These are phyloP conservation scores for Leistus spinibarbis DNA, from an alignment of 2,888 invertebrate species.

Conservation along the genomic window DNA sequence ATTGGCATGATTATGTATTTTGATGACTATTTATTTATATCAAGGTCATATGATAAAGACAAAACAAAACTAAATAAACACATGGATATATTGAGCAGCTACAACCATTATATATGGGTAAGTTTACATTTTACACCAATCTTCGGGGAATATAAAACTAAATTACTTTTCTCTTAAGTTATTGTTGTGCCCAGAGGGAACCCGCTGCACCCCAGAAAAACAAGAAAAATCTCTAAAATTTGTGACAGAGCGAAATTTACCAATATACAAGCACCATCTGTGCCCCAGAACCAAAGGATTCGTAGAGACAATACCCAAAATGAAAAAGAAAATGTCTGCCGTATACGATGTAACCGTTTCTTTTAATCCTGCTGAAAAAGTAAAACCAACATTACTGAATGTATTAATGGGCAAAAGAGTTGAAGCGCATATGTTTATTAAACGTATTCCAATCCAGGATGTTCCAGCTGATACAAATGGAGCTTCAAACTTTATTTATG, in stretches of 20 bases:
- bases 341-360: slow-evolving; percentile 80
- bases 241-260: slow-evolving; percentile 83
- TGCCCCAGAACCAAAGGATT: slow-evolving; percentile 96
- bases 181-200: slow-evolving; percentile 90
- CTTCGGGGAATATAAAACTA: background rate
- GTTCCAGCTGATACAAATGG: slow-evolving; percentile 75
- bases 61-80: slow-evolving; percentile 80
- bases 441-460: slow-evolving; percentile 76
- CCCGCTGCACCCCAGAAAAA: slow-evolving; percentile 85
- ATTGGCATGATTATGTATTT: slow-evolving; percentile 97
- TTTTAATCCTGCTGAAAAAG: slow-evolving; percentile 66
- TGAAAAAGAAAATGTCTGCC: slow-evolving; percentile 78
- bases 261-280: slow-evolving; percentile 84
- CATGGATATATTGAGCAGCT: slow-evolving; percentile 80
- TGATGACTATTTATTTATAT: slow-evolving; percentile 91
- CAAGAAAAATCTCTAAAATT: slow-evolving; percentile 87
- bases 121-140: too few species aligned
- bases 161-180: slow-evolving; percentile 67
- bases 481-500: slow-evolving; percentile 78
- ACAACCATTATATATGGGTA: slow-evolving; percentile 91
- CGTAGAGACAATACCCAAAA: slow-evolving; percentile 79
- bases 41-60: slow-evolving; percentile 90
- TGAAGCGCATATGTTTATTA: slow-evolving; percentile 72
- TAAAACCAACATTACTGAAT: slow-evolving; percentile 73
- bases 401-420: slow-evolving; percentile 71